Conservation (phyloP, 2,888 invertebrate species). For the Lepidochitona cinerea region DNA sequence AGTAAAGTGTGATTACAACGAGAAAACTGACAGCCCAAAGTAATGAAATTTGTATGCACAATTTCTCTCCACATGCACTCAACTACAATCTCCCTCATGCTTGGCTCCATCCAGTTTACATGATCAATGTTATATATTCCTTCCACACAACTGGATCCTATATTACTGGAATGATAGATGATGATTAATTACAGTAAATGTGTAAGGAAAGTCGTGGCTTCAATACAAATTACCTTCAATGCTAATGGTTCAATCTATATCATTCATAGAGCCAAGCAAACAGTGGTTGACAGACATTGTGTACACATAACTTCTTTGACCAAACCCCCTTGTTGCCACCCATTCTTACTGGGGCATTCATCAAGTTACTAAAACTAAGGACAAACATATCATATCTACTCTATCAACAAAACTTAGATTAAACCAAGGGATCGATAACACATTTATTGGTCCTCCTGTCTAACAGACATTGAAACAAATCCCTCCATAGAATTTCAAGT, state of each 20-base stretch:
- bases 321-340: not conserved
- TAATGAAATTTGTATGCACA: not conserved
- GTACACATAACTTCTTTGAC: not conserved
- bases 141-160: not conserved
- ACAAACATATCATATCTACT: not conserved
- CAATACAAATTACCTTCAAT: not conserved
- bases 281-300: not conserved
- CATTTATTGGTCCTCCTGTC: not conserved
- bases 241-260: not conserved
- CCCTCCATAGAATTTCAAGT: not conserved
- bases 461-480: not conserved
- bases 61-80: not conserved
- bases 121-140: not conserved
- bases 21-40: not conserved
- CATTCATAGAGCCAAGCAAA: not conserved
- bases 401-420: not conserved
- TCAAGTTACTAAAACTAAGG: not conserved
- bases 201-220: not conserved
- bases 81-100: not conserved
- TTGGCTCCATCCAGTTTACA: not conserved
- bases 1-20: not conserved
- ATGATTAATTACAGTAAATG: not conserved
- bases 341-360: not conserved
- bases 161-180: not conserved
- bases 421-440: not conserved